phyloP scores from a whole-genome alignment of 2,888 invertebrate genomes.

The Timandra comae region DNA sequence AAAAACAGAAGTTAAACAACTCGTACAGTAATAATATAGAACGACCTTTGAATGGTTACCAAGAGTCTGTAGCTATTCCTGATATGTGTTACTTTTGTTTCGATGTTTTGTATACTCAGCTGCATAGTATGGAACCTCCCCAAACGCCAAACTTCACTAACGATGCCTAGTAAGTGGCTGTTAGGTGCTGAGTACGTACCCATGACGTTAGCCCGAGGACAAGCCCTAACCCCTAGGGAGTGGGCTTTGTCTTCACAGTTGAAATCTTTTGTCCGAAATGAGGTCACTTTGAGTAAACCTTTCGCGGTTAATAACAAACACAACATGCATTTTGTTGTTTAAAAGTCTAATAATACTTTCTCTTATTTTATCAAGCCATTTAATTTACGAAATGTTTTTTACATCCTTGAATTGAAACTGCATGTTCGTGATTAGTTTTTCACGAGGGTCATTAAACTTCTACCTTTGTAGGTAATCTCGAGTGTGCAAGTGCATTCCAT shows the following conservation, averaged over 20 bases:
- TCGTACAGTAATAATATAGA: slow-evolving; percentile 75
- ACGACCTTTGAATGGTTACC: slow-evolving; percentile 72
- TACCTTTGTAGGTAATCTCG: slow-evolving; percentile 17
- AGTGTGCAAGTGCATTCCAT: slow-evolving; percentile 17
- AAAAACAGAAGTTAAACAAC: slow-evolving; percentile 93
- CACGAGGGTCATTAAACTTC: slow-evolving; percentile 24
- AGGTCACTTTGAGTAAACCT: slow-evolving; percentile 32
- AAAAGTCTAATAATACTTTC: no score
- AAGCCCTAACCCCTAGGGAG: slow-evolving; percentile 15
- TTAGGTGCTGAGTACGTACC: slow-evolving; percentile 15
- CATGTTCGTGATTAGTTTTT: slow-evolving; percentile 2
- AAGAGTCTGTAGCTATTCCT: slow-evolving; percentile 84
- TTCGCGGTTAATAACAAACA: slow-evolving; percentile 2
- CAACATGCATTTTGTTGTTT: not conserved
- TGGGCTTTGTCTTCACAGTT: slow-evolving; percentile 32
- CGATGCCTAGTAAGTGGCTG: slow-evolving; percentile 91
- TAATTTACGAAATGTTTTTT: no score
- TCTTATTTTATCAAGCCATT: no score
- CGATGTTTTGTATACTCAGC: slow-evolving; percentile 96
- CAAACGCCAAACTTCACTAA: slow-evolving; percentile 94
- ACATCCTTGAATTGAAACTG: no score
- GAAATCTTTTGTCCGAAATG: slow-evolving; percentile 40
- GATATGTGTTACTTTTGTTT: slow-evolving; percentile 99
- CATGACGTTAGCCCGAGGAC: slow-evolving; percentile 11
- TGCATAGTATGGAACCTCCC: slow-evolving; percentile 95